Evolutionary conservation across 1,140 invertebrate species (phyloP), one percentile per base, ranked within the genome.

Genomic region (Leguminivora glycinivorella): DNA sequence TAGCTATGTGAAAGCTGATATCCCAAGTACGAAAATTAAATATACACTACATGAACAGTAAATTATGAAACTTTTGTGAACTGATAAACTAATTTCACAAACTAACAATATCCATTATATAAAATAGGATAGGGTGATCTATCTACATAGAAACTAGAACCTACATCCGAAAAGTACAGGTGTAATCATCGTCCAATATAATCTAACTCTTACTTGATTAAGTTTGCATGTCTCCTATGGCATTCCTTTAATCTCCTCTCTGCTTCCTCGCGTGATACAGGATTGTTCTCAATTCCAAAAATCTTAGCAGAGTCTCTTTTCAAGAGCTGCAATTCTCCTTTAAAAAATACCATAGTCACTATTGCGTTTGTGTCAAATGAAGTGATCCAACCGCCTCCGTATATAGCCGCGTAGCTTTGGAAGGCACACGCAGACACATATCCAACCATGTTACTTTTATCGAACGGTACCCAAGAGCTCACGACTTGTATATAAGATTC

Each of bases 311-410:
- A 72, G 67, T 88, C 82, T 10, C 72, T 72, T 34, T 74, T 79
- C 2, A 86, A 31, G 14, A 85, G 25, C 69, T 81, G 76, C 7
- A 88, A 31, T 71, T 89, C 83, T 47, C 68, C 72, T 75, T 71
- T 79, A 29, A 87, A 81, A 66, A 88, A 89, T 0, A 83, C 77
- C 83, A 89, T 84, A 14, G 83, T 72, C 1, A 80, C 80, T 29
- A 87, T 75, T 1, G 80, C 76, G 19, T 77, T 78, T 0, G 80
- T 77, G 70, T 89, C 87, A 68, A 80, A 87, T 7, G 83, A 79
- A 1, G 82, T 80, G 19, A 89, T 84, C 81, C 81, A 84, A 2
- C 77, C 82, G 9, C 77, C 75, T 0, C 82, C 77, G 6, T 81
- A 78, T 4, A 83, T 73, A 9, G 76, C 72, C 1, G 75, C 76